A percentile compares a stretch with the other conserved stretches of the same genome.
Conservation (phyloP, 2,113 vertebrate genomes). For the Paracanthobrama guichenoti region DNA sequence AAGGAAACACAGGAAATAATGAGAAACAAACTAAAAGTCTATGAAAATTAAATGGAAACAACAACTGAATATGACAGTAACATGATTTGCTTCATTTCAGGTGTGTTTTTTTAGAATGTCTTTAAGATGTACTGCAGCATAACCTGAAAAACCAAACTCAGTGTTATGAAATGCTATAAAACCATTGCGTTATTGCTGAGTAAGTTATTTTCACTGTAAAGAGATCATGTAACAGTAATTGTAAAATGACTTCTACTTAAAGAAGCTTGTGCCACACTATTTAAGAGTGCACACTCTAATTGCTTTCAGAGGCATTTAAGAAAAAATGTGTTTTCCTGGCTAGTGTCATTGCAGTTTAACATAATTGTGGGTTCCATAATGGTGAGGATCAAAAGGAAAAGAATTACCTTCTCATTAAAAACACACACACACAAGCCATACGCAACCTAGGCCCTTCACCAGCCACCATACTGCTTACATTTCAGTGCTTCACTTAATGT, state of each 20-base stretch:
- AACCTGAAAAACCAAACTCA: neutral
- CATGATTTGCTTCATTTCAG: neutral
- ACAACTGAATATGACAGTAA: neutral
- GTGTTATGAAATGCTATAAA: neutral
- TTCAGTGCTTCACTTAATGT: neutral
- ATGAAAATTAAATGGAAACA: too few species aligned
- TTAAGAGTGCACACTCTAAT: neutral
- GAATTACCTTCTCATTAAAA: neutral
- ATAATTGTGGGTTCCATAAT: conserved; percentile 60
- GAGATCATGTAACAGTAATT: neutral
- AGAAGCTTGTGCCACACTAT: neutral
- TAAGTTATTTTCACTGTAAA: neutral
- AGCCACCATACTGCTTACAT: neutral
- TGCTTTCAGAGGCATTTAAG: neutral
- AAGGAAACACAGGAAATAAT: too few species aligned
- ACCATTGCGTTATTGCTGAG: neutral
- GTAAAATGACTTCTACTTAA: neutral
- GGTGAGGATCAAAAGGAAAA: conserved; percentile 42
- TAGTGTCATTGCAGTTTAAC: conserved; percentile 18
- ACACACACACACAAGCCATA: neutral
- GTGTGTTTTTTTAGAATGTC: neutral
- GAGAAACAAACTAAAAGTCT: too few species aligned
- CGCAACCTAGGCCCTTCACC: neutral
- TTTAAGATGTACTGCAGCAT: neutral
- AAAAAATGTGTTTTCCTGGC: neutral